A percentile compares a stretch with the other conserved stretches of the same genome.
Conservation (phyloP, 2,113 vertebrate genomes). For the Geothlypis trichas region DNA sequence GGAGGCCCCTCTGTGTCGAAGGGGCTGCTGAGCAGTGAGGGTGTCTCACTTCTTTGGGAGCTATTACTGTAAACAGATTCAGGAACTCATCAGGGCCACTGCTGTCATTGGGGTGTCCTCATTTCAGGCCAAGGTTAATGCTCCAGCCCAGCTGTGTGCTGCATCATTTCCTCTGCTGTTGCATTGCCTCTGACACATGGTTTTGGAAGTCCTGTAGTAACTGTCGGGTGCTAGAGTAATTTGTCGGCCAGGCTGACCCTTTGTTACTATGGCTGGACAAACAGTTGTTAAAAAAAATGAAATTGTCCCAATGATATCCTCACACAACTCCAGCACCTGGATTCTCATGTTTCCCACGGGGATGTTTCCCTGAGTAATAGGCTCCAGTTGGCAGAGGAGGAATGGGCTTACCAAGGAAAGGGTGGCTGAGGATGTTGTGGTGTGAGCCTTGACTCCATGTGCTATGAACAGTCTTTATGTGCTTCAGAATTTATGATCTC, state of each 20-base stretch:
- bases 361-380: background rate
- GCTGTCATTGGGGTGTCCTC: background rate
- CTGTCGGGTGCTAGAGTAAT: rapidly evolving
- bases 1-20: background rate
- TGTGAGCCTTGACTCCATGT: background rate
- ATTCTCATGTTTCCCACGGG: background rate
- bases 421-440: background rate
- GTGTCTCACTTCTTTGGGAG: background rate
- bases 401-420: background rate
- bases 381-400: background rate
- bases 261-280: background rate
- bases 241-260: background rate
- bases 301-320: background rate
- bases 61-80: background rate
- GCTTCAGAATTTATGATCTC: background rate
- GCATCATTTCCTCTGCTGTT: background rate
- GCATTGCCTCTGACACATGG: rapidly evolving
- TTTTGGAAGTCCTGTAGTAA: background rate
- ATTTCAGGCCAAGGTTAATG: background rate
- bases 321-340: background rate
- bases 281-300: background rate
- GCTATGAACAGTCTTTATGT: background rate
- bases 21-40: background rate
- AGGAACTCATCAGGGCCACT: background rate
- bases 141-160: background rate